Base-by-base conservation (phyloP, 1,140 invertebrate genomes). In the Schmidtea mediterranea region DNA sequence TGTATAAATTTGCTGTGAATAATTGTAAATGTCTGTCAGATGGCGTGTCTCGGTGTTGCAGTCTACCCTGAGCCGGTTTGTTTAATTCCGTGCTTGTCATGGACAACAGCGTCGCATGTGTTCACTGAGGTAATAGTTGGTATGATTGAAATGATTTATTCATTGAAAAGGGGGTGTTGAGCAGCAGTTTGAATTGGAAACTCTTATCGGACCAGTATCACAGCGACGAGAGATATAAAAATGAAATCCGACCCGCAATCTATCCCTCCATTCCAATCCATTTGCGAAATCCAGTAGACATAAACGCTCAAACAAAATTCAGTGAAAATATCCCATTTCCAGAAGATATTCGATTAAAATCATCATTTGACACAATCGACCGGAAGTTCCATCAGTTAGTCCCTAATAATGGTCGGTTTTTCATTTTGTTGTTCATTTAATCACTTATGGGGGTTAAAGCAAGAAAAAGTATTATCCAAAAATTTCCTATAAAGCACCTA, bases 41-140 rank as follows among this genome's bases (percentile, higher is more conserved):
- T 94, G 86, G 87, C 89, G 54, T 86, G 82, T 19, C 69, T 95
- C 54, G 83, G 84, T 54, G 87, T 84, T 19, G 79, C 81, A 38
- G 89, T 78, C 67, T 90, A 82, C 79, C 79, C 78, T 5, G 80
- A 86, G 63, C 87, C 87, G 8, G 68, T 95, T 51, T 76, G 80
- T 5, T 65, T 95, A 43, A 76, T 94, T 18, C 89, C 90, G 38
- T 94, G 86, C 62, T 69, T 97, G 9, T 90, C 87, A 0, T 94
- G 87, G 83, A 84, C 82, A 1, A 90, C 86, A 19, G 89, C 89
- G 39, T 86, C 86, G 5, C 75, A 77, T 48, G 86, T 90, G 46
- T 97, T 92, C 63, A 89, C 87, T 51, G 74, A 80, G 71, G 80
- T 82, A 71, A 55, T 55, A 21, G 23, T 12, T 8, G 1, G 26